A percentile compares a stretch with the other conserved stretches of the same genome.
Evolutionary conservation across 2,113 vertebrate species (phyloP).

Genomic region (Columbina picui): DNA sequence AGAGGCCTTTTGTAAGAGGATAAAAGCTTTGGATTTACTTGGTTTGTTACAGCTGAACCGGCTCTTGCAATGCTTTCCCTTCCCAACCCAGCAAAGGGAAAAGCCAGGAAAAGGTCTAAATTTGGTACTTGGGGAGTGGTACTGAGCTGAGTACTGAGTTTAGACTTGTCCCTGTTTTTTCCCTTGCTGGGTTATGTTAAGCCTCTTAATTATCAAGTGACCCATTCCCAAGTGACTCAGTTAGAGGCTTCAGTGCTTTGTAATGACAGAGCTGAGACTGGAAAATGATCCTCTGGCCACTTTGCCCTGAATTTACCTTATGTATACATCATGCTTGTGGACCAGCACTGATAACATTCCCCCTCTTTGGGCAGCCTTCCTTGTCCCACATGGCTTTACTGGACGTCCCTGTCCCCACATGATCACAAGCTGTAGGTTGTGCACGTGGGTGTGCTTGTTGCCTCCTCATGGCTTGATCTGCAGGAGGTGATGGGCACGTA

Average conservation of each 20-base stretch:
- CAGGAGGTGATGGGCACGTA: background rate
- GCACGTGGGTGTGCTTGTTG: accelerated
- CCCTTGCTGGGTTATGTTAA: background rate
- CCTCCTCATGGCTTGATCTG: background rate
- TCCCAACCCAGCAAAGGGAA: background rate
- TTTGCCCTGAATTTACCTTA: background rate
- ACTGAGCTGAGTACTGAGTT: background rate
- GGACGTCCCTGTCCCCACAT: accelerated
- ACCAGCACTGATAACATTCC: background rate
- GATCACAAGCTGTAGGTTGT: background rate
- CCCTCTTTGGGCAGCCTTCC: background rate
- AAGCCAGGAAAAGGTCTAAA: background rate
- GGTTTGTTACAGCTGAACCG: background rate
- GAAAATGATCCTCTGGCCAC: background rate
- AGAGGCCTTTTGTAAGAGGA: background rate
- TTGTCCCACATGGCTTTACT: background rate
- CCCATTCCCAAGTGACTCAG: background rate
- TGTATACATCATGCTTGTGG: accelerated
- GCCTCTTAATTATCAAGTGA: background rate
- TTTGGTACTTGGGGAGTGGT: accelerated
- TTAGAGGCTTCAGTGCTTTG: background rate
- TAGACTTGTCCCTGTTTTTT: background rate
- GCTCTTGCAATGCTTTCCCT: background rate
- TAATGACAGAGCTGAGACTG: background rate
- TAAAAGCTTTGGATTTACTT: background rate